Evolutionary conservation across 2,797 vertebrate genomes (phyloP), one percentile per base, ranked within the genome.

Genomic region (Pipistrellus pipistrellus): DNA sequence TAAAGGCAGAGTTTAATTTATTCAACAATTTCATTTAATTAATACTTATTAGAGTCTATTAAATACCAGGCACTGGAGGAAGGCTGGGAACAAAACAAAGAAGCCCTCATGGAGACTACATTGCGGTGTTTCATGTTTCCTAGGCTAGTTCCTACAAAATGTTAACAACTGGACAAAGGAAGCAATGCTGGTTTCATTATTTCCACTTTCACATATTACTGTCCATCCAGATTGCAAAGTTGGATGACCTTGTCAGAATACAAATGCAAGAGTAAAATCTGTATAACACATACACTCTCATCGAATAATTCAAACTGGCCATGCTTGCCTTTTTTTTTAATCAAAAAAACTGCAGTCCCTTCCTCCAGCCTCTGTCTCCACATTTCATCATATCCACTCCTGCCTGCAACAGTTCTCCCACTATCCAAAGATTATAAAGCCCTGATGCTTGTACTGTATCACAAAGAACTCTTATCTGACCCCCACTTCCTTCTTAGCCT

Each of bases 181-280:
- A 93, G 30, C 1, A 30, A 77, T 73, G 94, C 75, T 71, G 30
- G 35, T 48, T 93, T 89, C 59, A 62, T 32, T 8, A 83, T 76
- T 51, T 76, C 20, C 25, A 32, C 69, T 86, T 80, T 5, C 46
- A 44, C 4, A 9, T 25, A 73, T n/a, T n/a, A n/a, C 13, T 25
- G 4, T 57, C 38, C 59, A 46, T 25, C 13, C 44, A 91, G 27
- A 71, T 51, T 18, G 23, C n/a, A 84, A 87, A n/a, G n/a, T 23
- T 87, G 46, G 32, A 38, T 82, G 62, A 82, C 3, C 3, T 64
- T n/a, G 44, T 46, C 7, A 76, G 62, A 78, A 51, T 90, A 12
- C 41, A 94, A 84, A 87, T 68, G 64, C 72, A 62, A 64, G 48
- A 84, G 48, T 41, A 25, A 80, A 76, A 91, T 69, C 20, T 23